phyloP scores from a whole-genome alignment of 2,113 vertebrate species.

The Sphyrna mokarran region DNA sequence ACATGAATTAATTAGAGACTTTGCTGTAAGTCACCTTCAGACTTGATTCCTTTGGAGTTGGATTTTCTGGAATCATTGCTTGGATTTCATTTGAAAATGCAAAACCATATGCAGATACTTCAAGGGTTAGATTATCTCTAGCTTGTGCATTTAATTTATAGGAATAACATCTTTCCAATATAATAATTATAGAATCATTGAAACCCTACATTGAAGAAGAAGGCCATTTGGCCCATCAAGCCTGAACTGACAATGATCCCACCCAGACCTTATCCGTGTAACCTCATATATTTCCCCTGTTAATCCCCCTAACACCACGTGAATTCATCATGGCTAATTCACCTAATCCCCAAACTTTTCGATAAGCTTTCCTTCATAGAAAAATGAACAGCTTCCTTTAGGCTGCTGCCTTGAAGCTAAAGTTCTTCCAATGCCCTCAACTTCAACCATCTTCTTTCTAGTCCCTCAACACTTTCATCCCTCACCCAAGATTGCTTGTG shows the following conservation, averaged over 20 bases:
- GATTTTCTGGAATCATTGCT: neutral
- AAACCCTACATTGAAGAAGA: too few species aligned
- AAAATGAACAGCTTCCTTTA: neutral
- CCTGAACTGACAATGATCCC: too few species aligned
- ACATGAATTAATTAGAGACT: neutral
- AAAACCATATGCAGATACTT: neutral
- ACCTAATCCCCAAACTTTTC: too few species aligned
- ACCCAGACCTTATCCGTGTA: too few species aligned
- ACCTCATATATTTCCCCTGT: too few species aligned
- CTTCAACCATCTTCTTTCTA: neutral
- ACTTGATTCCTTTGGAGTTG: neutral
- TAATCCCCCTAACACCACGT: too few species aligned
- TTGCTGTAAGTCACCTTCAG: neutral
- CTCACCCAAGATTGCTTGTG: neutral
- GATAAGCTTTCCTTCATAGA: neutral
- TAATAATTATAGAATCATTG: neutral
- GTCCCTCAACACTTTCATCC: neutral
- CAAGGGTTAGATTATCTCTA: neutral
- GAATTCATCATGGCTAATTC: too few species aligned
- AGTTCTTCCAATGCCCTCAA: neutral
- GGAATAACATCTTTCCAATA: neutral
- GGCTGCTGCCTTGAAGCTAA: neutral
- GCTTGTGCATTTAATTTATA: neutral
- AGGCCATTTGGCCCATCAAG: too few species aligned
- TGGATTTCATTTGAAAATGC: neutral